Percentiles rank a stretch among this genome's conserved stretches.
Conservation (phyloP, 2,888 invertebrate genomes). For the Chironomus riparius region DNA sequence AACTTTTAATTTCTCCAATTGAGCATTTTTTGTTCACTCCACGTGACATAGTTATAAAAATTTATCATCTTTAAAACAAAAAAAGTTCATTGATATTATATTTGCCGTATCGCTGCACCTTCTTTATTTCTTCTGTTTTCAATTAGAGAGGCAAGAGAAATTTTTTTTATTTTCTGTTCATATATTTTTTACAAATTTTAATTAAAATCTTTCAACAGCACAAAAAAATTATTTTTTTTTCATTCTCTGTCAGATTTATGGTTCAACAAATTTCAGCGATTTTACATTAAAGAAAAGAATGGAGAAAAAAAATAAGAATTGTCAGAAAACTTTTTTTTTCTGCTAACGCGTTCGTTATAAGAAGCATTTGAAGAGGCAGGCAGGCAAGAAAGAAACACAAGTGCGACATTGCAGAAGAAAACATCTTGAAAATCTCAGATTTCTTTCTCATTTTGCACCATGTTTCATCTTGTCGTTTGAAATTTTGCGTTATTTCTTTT, state of each 20-base stretch:
- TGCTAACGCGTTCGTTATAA: neutral
- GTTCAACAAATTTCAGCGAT: conserved; percentile 12
- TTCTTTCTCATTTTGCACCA: neutral
- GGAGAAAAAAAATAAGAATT: neutral
- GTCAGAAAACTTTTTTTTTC: neutral
- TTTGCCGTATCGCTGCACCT: too few relatives aligned
- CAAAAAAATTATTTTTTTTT: neutral
- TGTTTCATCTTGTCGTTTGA: neutral
- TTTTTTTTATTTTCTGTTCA: neutral
- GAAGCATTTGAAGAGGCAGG: too few relatives aligned
- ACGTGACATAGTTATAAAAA: neutral
- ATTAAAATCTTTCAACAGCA: conserved; percentile 13
- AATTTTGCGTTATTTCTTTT: neutral
- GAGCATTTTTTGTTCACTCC: neutral
- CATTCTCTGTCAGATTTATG: conserved; percentile 15
- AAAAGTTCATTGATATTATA: conserved; percentile 11
- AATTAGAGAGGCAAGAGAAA: neutral
- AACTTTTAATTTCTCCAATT: too few relatives aligned
- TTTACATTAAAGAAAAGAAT: neutral
- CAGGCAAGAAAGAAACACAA: neutral
- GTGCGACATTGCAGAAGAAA: neutral
- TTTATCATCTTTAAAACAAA: neutral
- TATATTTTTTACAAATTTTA: neutral
- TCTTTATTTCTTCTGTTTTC: conserved; percentile 10
- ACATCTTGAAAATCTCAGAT: conserved; percentile 15